These are phyloP conservation scores for Heliothis virescens DNA, from an alignment of 1,140 invertebrate species.

Conservation along the genomic window DNA sequence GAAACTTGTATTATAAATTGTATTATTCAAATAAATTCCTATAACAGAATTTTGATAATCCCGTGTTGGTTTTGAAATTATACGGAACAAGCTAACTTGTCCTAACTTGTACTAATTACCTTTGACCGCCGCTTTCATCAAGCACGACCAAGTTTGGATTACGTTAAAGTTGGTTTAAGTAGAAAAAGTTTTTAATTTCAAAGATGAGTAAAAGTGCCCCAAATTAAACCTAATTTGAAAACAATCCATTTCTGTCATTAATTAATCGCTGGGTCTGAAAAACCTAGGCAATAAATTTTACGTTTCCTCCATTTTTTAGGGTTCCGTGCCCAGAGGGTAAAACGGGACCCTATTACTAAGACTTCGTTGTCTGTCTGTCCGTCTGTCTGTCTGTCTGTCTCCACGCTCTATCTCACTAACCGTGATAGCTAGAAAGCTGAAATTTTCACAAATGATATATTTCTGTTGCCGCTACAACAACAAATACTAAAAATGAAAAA, in stretches of 20 bases:
- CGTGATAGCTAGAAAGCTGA: too few species aligned
- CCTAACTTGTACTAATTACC: slow-evolving; percentile 1
- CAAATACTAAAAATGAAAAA: too few species aligned
- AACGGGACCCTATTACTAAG: too few species aligned
- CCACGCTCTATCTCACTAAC: too few species aligned
- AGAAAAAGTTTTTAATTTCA: not conserved
- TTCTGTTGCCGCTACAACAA: too few species aligned
- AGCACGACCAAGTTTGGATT: not conserved
- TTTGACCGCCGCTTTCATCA: not conserved
- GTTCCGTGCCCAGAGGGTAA: too few species aligned
- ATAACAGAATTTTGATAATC: not conserved
- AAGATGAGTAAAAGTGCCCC: not conserved
- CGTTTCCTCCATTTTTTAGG: too few species aligned
- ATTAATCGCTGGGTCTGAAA: too few species aligned
- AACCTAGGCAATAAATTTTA: too few species aligned
- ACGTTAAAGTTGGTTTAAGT: not conserved
- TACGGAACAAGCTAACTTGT: not conserved
- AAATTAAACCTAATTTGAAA: not conserved
- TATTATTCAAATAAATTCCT: not conserved
- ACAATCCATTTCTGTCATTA: not conserved
- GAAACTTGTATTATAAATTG: not conserved
- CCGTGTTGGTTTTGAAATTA: not conserved
- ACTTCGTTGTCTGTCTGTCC: too few species aligned
- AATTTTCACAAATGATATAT: too few species aligned
- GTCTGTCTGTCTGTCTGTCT: too few species aligned